A percentile compares a stretch with the other conserved stretches of the same genome.
These are phyloP conservation scores for Drosophila gaucha DNA, from an alignment of 2,888 invertebrate species.

Conservation along the genomic window DNA sequence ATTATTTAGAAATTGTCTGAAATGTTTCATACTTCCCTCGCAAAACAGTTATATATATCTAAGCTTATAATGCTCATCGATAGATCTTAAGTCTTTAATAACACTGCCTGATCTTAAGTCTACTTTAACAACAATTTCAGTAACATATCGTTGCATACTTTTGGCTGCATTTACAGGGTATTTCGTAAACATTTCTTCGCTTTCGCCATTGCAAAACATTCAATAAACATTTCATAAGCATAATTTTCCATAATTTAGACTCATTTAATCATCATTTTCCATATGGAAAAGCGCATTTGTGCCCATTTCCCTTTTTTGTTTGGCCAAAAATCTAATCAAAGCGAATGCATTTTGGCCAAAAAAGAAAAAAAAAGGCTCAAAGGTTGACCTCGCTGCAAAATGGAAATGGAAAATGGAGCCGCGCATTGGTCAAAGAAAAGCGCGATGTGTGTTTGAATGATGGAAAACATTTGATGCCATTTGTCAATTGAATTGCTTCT, in stretches of 20 bases:
- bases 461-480: conserved; percentile 46
- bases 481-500: conserved; percentile 38
- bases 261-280: conserved; percentile 53
- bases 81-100: too few species aligned
- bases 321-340: conserved; percentile 66
- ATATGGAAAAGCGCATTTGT: conserved; percentile 9
- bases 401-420: conserved; percentile 23
- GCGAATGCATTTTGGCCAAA: conserved; percentile 57
- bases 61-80: too few species aligned
- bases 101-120: too few species aligned
- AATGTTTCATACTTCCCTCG: too few species aligned
- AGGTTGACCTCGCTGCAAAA: conserved; percentile 37
- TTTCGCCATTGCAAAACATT: neutral
- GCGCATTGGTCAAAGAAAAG: conserved; percentile 35
- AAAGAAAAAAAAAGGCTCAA: conserved; percentile 23
- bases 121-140: too few species aligned
- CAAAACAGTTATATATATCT: too few species aligned
- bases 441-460: conserved; percentile 19
- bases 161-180: conserved; percentile 13
- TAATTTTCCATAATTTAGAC: conserved; percentile 36
- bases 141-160: neutral
- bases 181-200: neutral
- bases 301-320: neutral
- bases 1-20: too few species aligned
- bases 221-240: conserved; percentile 46